phyloP scores from a whole-genome alignment of 2,113 vertebrate species.

The Eurystomus gularis region DNA sequence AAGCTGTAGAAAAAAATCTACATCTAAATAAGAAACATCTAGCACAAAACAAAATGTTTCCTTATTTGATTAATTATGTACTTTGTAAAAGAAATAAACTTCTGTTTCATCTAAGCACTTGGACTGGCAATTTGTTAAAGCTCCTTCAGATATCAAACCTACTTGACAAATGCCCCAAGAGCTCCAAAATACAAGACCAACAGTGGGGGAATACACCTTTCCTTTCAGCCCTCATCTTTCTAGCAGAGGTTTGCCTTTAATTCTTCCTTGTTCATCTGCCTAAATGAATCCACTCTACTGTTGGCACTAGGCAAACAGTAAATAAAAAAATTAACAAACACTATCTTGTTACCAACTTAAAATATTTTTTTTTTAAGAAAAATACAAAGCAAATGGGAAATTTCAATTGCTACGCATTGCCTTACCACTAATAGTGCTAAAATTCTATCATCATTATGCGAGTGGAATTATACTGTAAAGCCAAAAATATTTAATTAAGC shows the following conservation, averaged over 20 bases:
- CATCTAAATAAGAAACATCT: neutral
- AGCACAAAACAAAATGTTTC: neutral
- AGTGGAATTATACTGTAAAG: constrained; percentile 19
- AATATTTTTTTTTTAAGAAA: neutral
- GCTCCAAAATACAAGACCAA: neutral
- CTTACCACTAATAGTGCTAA: neutral
- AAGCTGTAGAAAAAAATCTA: neutral
- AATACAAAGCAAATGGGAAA: neutral
- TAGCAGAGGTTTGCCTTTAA: neutral
- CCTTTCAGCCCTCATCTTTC: neutral
- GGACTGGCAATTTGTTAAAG: neutral
- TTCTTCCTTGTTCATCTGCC: neutral
- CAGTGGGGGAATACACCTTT: neutral
- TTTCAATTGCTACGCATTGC: neutral
- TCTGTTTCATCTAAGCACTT: neutral
- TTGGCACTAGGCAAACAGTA: neutral
- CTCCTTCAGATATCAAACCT: neutral
- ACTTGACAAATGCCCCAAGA: neutral
- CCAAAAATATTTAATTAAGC: constrained; percentile 12
- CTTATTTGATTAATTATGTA: neutral
- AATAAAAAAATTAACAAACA: neutral
- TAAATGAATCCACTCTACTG: neutral
- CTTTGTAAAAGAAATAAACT: neutral
- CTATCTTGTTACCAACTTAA: neutral
- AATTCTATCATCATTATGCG: constrained; percentile 4